These are phyloP conservation scores for Diarsia rubi DNA, from an alignment of 2,888 invertebrate genomes.

Conservation along the genomic window DNA sequence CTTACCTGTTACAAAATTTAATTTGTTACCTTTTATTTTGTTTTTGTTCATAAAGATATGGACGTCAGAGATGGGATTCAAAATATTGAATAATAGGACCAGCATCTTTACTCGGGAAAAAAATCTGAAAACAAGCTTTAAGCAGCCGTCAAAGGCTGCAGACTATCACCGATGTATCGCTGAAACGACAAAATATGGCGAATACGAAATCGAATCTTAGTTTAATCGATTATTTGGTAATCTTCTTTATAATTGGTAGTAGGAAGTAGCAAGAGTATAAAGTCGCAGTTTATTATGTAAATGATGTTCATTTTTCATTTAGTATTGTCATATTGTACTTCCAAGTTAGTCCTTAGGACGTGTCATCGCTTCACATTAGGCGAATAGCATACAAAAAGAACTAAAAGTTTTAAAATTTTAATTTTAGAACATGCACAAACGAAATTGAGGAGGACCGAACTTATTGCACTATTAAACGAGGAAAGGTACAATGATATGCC, in stretches of 20 bases:
- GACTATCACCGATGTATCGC: neutral
- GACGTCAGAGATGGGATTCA: neutral
- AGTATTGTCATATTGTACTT: neutral
- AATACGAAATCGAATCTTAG: neutral
- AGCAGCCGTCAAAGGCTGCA: neutral
- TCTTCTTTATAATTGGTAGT: conserved; percentile 8
- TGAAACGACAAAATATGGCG: conserved; percentile 1
- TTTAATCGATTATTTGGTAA: neutral
- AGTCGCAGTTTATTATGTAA: conserved; percentile 12
- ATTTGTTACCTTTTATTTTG: neutral
- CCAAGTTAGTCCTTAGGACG: neutral
- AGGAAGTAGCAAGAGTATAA: conserved; percentile 21
- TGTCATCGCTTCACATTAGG: neutral
- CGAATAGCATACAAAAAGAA: neutral
- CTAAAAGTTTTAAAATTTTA: no score
- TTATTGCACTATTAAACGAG: neutral
- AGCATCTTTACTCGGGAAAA: neutral
- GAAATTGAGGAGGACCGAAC: neutral
- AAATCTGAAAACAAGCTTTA: neutral
- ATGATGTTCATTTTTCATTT: conserved; percentile 25
- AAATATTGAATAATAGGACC: neutral
- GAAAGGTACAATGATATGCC: neutral
- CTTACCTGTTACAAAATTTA: no score
- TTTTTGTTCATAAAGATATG: neutral
- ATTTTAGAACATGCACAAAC: neutral